Evolutionary conservation across 30 jellyfish, hydroid and myxozoan species (phyloP).

Genomic region (Aurelia coerulea): DNA sequence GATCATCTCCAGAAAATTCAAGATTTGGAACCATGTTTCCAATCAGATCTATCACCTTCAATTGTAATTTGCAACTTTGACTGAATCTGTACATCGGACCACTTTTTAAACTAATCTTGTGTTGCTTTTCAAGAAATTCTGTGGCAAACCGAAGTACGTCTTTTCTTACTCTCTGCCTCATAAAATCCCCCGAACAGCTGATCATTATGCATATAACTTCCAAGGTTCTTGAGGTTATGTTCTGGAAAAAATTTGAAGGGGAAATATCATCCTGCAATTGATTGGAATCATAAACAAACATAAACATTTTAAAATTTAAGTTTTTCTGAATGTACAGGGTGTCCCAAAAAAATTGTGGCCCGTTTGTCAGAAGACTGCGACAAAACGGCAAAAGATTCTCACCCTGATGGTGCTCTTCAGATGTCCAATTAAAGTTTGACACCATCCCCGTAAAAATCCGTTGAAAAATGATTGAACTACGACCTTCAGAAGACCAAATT

Average conservation of each 20-base stretch:
- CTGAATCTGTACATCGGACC: constrained; percentile 60
- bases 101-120: constrained; percentile 29
- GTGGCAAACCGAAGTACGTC: constrained; percentile 81
- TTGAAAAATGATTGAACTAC: no score
- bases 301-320: neutral
- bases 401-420: no score
- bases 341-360: no score
- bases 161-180: constrained; percentile 85
- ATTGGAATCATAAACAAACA: neutral
- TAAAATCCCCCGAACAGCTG: constrained; percentile 84
- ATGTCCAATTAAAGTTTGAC: no score
- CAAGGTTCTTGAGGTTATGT: constrained; percentile 61
- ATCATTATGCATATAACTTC: constrained; percentile 75
- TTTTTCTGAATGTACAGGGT: no score
- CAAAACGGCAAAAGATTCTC: no score
- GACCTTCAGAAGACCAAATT: no score
- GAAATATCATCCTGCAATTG: no score
- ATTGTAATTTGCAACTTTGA: constrained; percentile 56
- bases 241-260: constrained; percentile 47
- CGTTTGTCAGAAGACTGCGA: no score
- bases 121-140: constrained; percentile 54
- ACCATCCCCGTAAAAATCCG: no score
- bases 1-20: constrained; percentile 56
- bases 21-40: constrained; percentile 68
- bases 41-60: constrained; percentile 44